These are phyloP conservation scores for Tiliacea citrago DNA, from an alignment of 2,888 invertebrate species.

Conservation along the genomic window DNA sequence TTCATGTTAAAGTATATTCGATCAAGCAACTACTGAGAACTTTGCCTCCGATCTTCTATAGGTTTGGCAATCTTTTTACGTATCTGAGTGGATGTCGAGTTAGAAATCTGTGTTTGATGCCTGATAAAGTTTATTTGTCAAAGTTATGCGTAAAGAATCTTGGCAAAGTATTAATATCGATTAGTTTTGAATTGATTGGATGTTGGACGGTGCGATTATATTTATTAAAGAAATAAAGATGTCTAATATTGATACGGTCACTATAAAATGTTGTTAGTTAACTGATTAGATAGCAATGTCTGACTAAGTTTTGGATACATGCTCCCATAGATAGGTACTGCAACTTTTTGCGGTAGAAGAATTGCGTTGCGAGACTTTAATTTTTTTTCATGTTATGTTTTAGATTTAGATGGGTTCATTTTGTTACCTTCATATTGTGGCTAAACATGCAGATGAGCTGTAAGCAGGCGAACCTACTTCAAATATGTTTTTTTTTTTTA, in stretches of 20 bases:
- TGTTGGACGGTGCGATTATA: background rate
- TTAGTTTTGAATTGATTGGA: background rate
- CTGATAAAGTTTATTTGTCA: conserved; percentile 10
- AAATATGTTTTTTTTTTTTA: background rate
- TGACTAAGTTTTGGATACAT: background rate
- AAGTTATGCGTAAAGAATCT: conserved; percentile 11
- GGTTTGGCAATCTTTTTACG: conserved; percentile 26
- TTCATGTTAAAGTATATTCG: conserved; percentile 16
- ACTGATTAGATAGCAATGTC: background rate
- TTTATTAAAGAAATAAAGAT: background rate
- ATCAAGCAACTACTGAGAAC: conserved; percentile 15
- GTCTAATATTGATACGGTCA: background rate
- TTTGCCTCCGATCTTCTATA: conserved; percentile 19
- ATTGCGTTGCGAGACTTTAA: background rate
- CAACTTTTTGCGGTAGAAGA: background rate
- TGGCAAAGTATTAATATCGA: conserved; percentile 1
- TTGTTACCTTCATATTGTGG: background rate
- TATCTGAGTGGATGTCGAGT: background rate
- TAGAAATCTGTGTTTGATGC: conserved; percentile 15
- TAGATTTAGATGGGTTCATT: background rate
- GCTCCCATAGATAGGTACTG: background rate
- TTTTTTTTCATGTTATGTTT: background rate
- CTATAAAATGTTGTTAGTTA: background rate
- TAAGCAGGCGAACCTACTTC: too few relatives aligned
- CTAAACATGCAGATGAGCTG: too few relatives aligned